Percentiles rank a stretch among this genome's conserved stretches.
Conservation (phyloP, 2,113 vertebrate genomes). For the Regulus satrapa region DNA sequence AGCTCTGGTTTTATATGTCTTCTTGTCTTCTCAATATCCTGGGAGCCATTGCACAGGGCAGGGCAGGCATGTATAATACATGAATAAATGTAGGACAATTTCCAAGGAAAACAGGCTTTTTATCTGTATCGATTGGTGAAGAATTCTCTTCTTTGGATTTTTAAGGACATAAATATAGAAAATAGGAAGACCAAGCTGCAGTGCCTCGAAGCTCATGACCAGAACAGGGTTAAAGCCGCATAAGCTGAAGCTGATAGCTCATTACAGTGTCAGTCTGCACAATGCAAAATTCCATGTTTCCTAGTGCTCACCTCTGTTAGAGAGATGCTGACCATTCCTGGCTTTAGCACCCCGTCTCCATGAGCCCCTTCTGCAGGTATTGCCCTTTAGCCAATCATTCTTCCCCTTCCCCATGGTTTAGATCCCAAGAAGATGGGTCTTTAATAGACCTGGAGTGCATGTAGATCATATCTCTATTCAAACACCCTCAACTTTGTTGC, state of each 20-base stretch:
- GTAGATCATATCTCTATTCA: neutral
- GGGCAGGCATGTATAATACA: neutral
- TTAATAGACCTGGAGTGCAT: neutral
- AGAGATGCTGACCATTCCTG: neutral
- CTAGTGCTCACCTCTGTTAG: neutral
- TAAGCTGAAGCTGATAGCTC: neutral
- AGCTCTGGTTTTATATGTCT: constrained; percentile 12
- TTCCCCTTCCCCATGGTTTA: neutral
- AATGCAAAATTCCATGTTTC: neutral
- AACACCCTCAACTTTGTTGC: neutral
- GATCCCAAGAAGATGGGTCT: neutral
- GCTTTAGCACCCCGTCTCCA: neutral
- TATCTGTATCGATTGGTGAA: neutral
- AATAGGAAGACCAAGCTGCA: neutral
- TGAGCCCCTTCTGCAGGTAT: neutral
- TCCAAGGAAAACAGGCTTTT: neutral
- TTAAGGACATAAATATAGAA: neutral
- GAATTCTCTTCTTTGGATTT: neutral
- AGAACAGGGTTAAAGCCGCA: neutral
- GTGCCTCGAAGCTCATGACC: neutral
- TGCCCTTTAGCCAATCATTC: neutral
- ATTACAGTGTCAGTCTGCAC: neutral
- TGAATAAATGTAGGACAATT: neutral
- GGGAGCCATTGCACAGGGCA: neutral
- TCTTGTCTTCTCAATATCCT: neutral